phyloP scores from a whole-genome alignment of 2,113 vertebrate species.

The Rhinopithecus roxellana region DNA sequence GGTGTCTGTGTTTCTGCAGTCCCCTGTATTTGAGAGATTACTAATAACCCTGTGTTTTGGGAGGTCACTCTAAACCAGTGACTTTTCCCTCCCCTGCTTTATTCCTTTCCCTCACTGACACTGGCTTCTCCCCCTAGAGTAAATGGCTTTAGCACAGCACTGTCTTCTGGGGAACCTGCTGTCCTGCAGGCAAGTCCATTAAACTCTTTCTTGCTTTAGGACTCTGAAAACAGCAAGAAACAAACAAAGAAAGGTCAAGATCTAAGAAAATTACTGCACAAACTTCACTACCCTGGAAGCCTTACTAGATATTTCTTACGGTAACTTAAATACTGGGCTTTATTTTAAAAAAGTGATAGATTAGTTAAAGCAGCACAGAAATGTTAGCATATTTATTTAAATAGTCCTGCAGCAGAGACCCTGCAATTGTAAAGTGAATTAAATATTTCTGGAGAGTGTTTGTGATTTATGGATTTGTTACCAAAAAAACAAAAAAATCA shows the following conservation, averaged over 20 bases:
- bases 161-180: background rate
- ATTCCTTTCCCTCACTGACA: background rate
- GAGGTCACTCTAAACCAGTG: constrained; percentile 51
- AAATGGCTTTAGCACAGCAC: background rate
- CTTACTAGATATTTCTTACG: constrained; percentile 8
- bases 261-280: background rate
- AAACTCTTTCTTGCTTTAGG: background rate
- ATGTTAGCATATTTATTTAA: constrained; percentile 8
- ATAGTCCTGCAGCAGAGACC: background rate
- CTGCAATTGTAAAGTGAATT: background rate
- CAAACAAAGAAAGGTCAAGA: background rate
- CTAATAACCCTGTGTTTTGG: background rate
- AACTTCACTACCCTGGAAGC: constrained; percentile 13
- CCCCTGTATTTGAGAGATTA: background rate
- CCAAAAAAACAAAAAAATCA: constrained; percentile 49
- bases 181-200: background rate
- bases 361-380: background rate
- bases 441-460: constrained; percentile 17
- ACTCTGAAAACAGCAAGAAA: background rate
- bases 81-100: background rate
- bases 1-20: background rate
- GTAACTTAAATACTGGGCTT: background rate
- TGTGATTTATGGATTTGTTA: constrained; percentile 32
- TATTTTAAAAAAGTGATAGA: background rate
- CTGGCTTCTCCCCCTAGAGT: background rate